phyloP scores from a whole-genome alignment of 2,797 vertebrate genomes.

The Chaunax sp. region DNA sequence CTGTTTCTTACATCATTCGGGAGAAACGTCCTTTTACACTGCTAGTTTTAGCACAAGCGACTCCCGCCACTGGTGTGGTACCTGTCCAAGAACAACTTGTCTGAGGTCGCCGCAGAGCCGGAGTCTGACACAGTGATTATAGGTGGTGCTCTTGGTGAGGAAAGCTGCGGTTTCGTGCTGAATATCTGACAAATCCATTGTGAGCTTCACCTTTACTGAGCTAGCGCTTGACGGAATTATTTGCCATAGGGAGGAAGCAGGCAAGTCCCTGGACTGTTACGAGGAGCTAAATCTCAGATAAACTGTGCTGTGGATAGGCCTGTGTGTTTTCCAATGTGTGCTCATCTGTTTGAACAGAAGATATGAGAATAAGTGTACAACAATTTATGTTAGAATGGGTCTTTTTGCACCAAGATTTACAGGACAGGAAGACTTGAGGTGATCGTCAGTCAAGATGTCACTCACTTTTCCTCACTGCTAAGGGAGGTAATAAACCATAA shows the following conservation, averaged over 20 bases:
- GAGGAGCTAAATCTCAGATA: constrained; percentile 58
- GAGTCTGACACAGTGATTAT: constrained; percentile 80
- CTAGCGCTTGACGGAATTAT: constrained; percentile 77
- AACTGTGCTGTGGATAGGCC: constrained; percentile 23
- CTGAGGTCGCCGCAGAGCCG: constrained; percentile 74
- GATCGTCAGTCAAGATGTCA: constrained; percentile 22
- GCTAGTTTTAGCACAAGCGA: constrained; percentile 64
- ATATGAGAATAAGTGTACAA: constrained; percentile 21
- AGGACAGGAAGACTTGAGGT: neutral
- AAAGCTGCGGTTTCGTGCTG: constrained; percentile 79
- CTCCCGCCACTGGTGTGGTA: constrained; percentile 71
- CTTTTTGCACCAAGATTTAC: constrained; percentile 7
- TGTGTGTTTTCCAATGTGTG: constrained; percentile 39
- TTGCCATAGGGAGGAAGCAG: constrained; percentile 71
- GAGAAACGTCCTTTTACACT: constrained; percentile 53
- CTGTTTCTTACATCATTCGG: constrained; percentile 51
- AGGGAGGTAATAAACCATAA: constrained; percentile 41
- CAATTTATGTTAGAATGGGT: constrained; percentile 21
- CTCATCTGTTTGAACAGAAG: constrained; percentile 20
- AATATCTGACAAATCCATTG: constrained; percentile 83
- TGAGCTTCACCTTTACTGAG: constrained; percentile 73
- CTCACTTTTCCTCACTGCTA: constrained; percentile 21
- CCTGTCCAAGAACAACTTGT: constrained; percentile 84
- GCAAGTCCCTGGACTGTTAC: constrained; percentile 51
- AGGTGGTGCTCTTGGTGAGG: constrained; percentile 77